A percentile compares a stretch with the other conserved stretches of the same genome.
Conservation (phyloP, 2,797 vertebrate species). For the Gambusia yucatana region DNA sequence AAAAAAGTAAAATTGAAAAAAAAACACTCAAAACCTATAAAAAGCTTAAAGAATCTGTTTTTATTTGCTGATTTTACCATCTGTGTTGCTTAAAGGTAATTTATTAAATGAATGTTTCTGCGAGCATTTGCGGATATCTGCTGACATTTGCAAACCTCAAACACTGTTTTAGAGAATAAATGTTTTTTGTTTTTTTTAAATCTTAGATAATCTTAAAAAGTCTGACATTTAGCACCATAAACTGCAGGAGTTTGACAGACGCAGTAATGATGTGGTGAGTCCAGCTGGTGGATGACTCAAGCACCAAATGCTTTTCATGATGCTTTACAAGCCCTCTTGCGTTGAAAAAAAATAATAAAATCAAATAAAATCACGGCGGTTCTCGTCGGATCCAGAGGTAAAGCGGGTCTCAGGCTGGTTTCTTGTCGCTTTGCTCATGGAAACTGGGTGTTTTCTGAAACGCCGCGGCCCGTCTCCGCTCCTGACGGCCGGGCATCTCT, state of each 20-base stretch:
- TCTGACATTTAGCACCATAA: neutral
- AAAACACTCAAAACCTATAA: neutral
- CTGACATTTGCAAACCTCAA: neutral
- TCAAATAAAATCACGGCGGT: neutral
- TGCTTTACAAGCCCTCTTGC: slow-evolving; percentile 2
- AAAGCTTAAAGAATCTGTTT: neutral
- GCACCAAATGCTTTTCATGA: slow-evolving; percentile 13
- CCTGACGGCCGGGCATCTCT: slow-evolving; percentile 61
- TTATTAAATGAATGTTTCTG: neutral
- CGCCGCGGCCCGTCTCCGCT: slow-evolving; percentile 56
- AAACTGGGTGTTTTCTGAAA: slow-evolving; percentile 61
- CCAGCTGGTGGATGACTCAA: slow-evolving; percentile 1
- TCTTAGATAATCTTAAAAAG: neutral
- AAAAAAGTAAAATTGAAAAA: neutral
- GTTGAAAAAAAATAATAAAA: neutral
- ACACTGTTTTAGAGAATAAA: neutral
- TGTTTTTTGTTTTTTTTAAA: neutral
- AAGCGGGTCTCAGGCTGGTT: slow-evolving; percentile 35
- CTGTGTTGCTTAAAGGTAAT: neutral
- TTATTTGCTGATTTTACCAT: neutral
- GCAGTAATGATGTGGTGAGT: slow-evolving; percentile 1
- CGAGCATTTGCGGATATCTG: neutral
- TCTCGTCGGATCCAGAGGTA: slow-evolving; percentile 4
- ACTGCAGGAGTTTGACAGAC: slow-evolving; percentile 7
- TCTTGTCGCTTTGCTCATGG: slow-evolving; percentile 53